Percentiles rank a stretch among this genome's conserved stretches.
Evolutionary conservation across 2,113 vertebrate genomes (phyloP).

Genomic region (Oreochromis tanganicae): DNA sequence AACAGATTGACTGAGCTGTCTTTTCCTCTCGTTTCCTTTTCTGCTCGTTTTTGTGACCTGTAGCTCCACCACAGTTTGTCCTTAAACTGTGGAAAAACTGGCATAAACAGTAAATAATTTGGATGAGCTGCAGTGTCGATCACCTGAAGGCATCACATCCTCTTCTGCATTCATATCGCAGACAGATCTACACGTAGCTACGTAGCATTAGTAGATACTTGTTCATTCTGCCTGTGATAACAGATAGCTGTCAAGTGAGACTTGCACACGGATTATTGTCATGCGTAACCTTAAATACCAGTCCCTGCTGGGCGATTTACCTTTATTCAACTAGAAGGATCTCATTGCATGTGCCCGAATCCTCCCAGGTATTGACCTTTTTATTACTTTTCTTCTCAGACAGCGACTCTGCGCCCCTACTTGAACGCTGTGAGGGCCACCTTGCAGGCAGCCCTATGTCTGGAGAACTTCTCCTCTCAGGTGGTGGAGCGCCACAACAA

Average conservation of each 20-base stretch:
- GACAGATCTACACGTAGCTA: background rate
- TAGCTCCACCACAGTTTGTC: background rate
- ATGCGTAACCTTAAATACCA: background rate
- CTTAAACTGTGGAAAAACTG: background rate
- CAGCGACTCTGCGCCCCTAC: constrained; percentile 96
- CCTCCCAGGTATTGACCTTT: background rate
- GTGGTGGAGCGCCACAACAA: constrained; percentile 99
- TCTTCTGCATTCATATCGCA: background rate
- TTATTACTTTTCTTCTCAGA: constrained; percentile 61
- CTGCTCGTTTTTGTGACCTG: background rate
- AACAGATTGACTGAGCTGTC: constrained; percentile 9
- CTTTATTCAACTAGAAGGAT: background rate
- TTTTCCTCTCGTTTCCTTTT: background rate
- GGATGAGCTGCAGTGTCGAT: background rate
- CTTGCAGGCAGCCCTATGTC: constrained; percentile 92
- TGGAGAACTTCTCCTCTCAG: constrained; percentile 99
- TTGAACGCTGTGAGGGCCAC: constrained; percentile 95
- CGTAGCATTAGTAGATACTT: fast-evolving
- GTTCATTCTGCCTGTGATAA: background rate
- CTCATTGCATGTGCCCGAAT: background rate
- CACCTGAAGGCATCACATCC: background rate
- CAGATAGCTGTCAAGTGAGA: background rate
- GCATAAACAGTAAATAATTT: background rate
- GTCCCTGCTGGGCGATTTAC: background rate
- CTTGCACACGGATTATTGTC: background rate